Evolutionary conservation across 2,797 vertebrate genomes (phyloP), one percentile per base, ranked within the genome.

Genomic region (Amblyopsis hoosieri): DNA sequence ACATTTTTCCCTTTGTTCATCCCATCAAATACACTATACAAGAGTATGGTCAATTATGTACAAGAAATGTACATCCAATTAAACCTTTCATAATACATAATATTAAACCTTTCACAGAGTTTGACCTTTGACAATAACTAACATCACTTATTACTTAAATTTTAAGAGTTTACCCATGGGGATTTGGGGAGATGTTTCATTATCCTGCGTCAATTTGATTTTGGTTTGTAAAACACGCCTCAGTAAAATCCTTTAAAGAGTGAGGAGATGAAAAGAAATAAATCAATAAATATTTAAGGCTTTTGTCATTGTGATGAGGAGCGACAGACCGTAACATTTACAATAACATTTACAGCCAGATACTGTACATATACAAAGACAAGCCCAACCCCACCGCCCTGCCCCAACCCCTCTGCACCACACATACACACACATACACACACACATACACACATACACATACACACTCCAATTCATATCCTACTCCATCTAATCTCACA

Each of bases 271-370:
- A 33, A 54, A 69, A 47, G 8, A 74, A 61, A 71, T 57, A 13
- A 47, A 69, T 67, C 64, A 80, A 92, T 92, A 72, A 84, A 82
- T 89, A 86, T 92, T 93, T 97, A 97, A 98, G 96, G 96, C 95
- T 94, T 96, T 94, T 94, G 93, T 96, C 91, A 90, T 95, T 93
- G 92, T 88, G 82, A 93, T 92, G 94, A 93, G 86, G 91, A 93
- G 91, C 94, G 89, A 91, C 83, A 90, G 91, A 95, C 93, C 89
- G 91, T 87, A 91, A 92, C 90, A 89, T 90, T 88, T 89, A 89
- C 82, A 87, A 74, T 54, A 54, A 87, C 84, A 89, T 89, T 86
- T 87, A 90, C 84, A 89, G 74, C 75, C 59, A 13, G 47, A 57
- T 67, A 89, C 86, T 89, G 79, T 83, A 86, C 85, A 87, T 65